Evolutionary conservation across 1,140 invertebrate species (phyloP).

Genomic region (Zaprionus vittiger): DNA sequence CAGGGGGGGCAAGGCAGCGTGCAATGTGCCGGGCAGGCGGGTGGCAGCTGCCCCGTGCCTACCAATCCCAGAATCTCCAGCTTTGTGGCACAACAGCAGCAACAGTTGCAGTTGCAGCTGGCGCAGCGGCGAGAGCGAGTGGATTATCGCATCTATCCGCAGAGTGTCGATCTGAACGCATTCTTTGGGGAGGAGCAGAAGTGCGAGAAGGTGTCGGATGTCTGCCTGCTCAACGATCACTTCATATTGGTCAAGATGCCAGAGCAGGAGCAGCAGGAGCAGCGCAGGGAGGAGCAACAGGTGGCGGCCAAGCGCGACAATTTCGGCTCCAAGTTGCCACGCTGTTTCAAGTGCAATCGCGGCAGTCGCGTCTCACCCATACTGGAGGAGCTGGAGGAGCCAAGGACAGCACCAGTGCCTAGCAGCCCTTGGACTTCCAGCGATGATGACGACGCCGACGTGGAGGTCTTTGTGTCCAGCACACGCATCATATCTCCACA

Average conservation of each 20-base stretch:
- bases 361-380: conserved; percentile 66
- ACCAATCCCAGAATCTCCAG: conserved; percentile 14
- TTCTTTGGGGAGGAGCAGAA: conserved; percentile 68
- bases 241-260: conserved; percentile 81
- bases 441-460: conserved; percentile 13
- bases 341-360: conserved; percentile 69
- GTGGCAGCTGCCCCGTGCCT: conserved; percentile 4
- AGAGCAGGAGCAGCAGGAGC: neutral
- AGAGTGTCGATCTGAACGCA: conserved; percentile 65
- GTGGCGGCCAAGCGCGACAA: conserved; percentile 1
- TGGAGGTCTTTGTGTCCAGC: conserved; percentile 46
- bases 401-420: conserved; percentile 3
- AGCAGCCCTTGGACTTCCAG: conserved; percentile 13
- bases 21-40: conserved; percentile 12
- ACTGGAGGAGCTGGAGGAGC: conserved; percentile 50
- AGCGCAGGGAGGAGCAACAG: neutral
- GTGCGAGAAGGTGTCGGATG: conserved; percentile 71
- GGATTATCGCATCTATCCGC: conserved; percentile 74
- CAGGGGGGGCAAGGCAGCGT: neutral
- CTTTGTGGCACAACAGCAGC: conserved; percentile 19
- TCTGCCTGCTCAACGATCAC: conserved; percentile 79
- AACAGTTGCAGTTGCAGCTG: neutral
- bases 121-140: conserved; percentile 21
- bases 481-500: conserved; percentile 31
- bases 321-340: conserved; percentile 44